A percentile compares a stretch with the other conserved stretches of the same genome.
Evolutionary conservation across 2,113 vertebrate species (phyloP).

Genomic region (Mola mola): DNA sequence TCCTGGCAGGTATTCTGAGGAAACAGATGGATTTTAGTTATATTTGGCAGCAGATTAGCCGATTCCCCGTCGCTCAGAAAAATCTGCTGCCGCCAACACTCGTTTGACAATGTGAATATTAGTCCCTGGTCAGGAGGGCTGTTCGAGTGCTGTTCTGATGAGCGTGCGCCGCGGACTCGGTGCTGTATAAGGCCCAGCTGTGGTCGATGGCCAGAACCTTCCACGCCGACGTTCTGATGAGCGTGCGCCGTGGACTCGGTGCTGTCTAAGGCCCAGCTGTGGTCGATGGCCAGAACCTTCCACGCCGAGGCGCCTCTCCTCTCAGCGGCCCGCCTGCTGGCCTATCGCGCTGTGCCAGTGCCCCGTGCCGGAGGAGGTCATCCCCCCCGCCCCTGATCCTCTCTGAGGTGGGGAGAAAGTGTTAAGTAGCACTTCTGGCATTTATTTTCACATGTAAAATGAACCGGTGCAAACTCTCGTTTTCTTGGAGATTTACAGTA

Average conservation of each 20-base stretch:
- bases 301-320: slow-evolving; percentile 40
- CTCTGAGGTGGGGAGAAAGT: slow-evolving; percentile 53
- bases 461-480: slow-evolving; percentile 58
- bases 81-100: slow-evolving; percentile 68
- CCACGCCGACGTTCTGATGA: no score
- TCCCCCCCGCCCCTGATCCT: slow-evolving; percentile 63
- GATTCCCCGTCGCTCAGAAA: slow-evolving; percentile 69
- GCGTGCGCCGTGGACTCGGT: no score
- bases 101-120: slow-evolving; percentile 77
- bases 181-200: slow-evolving; percentile 71
- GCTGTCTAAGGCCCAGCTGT: slow-evolving; percentile 69
- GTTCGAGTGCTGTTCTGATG: slow-evolving; percentile 70
- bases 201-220: slow-evolving; percentile 40
- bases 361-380: slow-evolving; percentile 63
- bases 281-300: slow-evolving; percentile 42
- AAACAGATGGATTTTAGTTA: slow-evolving; percentile 82
- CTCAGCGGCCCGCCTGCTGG: slow-evolving; percentile 24
- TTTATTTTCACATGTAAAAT: slow-evolving; percentile 57
- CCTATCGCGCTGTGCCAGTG: slow-evolving; percentile 48
- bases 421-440: slow-evolving; percentile 61
- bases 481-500: slow-evolving; percentile 42
- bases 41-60: slow-evolving; percentile 81
- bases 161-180: slow-evolving; percentile 49
- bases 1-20: slow-evolving; percentile 79
- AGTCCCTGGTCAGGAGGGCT: slow-evolving; percentile 72